Evolutionary conservation across 2,797 vertebrate genomes (phyloP), one percentile per base, ranked within the genome.

Genomic region (Prunella strophiata): DNA sequence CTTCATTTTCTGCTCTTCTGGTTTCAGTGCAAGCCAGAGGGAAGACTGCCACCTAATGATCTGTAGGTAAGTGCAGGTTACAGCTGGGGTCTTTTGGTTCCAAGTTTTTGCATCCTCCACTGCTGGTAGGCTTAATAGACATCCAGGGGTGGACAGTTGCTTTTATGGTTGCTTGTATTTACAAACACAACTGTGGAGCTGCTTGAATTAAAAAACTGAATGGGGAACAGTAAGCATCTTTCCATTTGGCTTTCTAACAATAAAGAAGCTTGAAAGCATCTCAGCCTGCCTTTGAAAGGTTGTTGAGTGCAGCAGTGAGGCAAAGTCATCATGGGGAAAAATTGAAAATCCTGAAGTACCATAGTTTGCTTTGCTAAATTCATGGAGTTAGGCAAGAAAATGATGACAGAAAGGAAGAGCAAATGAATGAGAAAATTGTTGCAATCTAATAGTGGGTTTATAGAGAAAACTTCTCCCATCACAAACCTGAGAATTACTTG

Each of bases 31-130:
- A 93, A 94, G 75, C 38, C 87, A 96, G 87, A 94, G 89, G 65
- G 62, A 94, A 96, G 93, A 94, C 52, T 89, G 94, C 83, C 94
- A 95, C 61, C 94, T 95, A 94, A 95, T 89, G 91, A 93, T 84
- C 36, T 77, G 26, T 26, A 76, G 80, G 74, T 84, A 92, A 86
- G 55, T 27, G 29, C 43, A 59, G 38, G 27, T 94, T 77, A 65
- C 59, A 89, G 65, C 57, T 55, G 15, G 10, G 34, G 36, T 42
- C 51, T 61, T 76, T 38, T 48, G 58, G n/a, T 89, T 89, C n/a
- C 55, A 70, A 23, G 10, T 51, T 68, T 88, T 83, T 51, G 30
- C 47, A 86, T 82, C 42, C 32, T 78, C 22, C 43, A 27, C 22
- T 84, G 62, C 23, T 45, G 73, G 43, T 57, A 84, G 62, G 19